Conservation (phyloP, 2,797 vertebrate species). For the Anolis apletophallus region DNA sequence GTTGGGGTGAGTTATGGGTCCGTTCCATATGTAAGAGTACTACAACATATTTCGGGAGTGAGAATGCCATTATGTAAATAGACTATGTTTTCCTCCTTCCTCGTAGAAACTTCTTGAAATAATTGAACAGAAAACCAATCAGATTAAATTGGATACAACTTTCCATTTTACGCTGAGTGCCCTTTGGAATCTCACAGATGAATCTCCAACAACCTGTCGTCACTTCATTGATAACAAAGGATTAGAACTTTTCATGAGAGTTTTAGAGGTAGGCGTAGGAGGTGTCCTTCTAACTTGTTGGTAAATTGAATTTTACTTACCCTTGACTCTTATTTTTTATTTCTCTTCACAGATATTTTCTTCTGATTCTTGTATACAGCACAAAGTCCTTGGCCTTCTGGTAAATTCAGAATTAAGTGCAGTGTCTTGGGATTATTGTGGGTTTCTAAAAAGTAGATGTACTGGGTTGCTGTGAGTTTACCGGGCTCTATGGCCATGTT, state of each 20-base stretch:
- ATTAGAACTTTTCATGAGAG: constrained; percentile 95
- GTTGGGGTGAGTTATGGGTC: constrained; percentile 57
- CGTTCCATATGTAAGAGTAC: background rate
- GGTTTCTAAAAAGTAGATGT: background rate
- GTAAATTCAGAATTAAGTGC: constrained; percentile 76
- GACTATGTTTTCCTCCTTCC: background rate
- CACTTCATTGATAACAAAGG: constrained; percentile 99
- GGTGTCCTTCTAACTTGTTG: background rate
- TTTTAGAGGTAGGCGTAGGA: constrained; percentile 90
- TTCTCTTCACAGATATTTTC: constrained; percentile 85
- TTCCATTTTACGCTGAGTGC: constrained; percentile 97
- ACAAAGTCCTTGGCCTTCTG: constrained; percentile 91
- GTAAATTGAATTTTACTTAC: constrained; percentile 1
- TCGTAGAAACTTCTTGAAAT: constrained; percentile 97
- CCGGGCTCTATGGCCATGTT: no score
- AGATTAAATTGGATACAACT: constrained; percentile 94
- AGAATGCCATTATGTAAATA: background rate
- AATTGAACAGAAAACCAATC: constrained; percentile 95
- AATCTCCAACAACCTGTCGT: constrained; percentile 95
- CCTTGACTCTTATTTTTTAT: background rate
- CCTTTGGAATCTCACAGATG: constrained; percentile 98
- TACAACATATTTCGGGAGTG: background rate
- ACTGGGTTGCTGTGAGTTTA: no score
- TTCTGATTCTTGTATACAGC: constrained; percentile 87
- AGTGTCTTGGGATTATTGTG: background rate